Base-by-base conservation (phyloP, 2,888 invertebrate species). In the Apamea epomidion region DNA sequence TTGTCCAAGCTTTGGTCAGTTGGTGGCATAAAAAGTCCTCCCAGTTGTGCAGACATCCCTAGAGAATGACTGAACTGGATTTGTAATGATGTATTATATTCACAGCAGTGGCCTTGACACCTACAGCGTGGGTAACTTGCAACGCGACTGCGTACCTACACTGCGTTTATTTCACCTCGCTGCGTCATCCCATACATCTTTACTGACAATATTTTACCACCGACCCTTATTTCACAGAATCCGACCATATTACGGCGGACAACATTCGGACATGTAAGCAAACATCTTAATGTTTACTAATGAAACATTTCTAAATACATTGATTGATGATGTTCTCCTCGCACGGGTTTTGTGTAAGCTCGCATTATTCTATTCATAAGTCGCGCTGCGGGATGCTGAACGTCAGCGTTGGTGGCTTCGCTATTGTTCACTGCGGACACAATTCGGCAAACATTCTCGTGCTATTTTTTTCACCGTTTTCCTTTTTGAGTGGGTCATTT, bases 271-370 rank as follows among this genome's bases (percentile, higher is more conserved):
- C 95, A 96, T 96, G 96, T 96, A 97, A 96, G 96, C 96, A 97
- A 97, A 97, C 97, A 97, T 97, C 97, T 97, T 96, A 97, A 97
- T 97, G 96, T 97, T 96, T 96, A 96, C 97, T 97, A 97, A 97
- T 97, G 96, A 96, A 97, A 96, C 95, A 95, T 96, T 95, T 96
- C 95, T 94, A 94, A 93, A 93, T 95, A 96, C 96, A 96, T 95
- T 97, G 97, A 97, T 97, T 96, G 97, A 97, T 97, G 96, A 94
- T 92, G 91, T 91, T 93, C 91, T 88, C 91, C 92, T 92, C 92
- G 95, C 95, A 93, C 93, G 93, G 94, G 95, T 95, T 95, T 95
- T 95, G 95, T 96, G 95, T 94, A 92, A 93, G 90, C 90, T 93
- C 90, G 92, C 91, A 95, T 96, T 96, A 95, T 96, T 94, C 96